Conservation (phyloP, 2,113 vertebrate species). For the Callopanchax toddi region DNA sequence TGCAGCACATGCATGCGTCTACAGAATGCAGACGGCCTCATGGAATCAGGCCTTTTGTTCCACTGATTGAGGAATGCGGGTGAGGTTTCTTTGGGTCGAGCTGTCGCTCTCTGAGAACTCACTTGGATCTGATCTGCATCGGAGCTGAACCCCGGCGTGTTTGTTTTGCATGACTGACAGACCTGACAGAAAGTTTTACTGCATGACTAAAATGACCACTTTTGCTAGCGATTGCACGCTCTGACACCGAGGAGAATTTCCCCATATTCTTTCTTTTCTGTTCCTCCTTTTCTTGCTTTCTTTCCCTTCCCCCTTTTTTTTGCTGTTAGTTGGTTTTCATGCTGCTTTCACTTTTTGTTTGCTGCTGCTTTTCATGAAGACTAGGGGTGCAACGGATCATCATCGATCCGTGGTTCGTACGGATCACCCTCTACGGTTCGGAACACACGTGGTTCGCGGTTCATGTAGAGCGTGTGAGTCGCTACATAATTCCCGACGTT, state of each 20-base stretch:
- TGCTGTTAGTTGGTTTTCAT: slow-evolving; percentile 19
- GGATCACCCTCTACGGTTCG: too few species aligned
- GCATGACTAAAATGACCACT: slow-evolving; percentile 57
- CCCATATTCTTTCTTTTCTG: not conserved
- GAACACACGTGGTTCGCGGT: too few species aligned
- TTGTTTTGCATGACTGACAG: slow-evolving; percentile 63
- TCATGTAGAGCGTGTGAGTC: too few species aligned
- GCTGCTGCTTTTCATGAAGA: slow-evolving; percentile 27
- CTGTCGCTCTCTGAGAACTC: slow-evolving; percentile 14
- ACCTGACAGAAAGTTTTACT: slow-evolving; percentile 35
- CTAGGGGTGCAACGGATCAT: too few species aligned
- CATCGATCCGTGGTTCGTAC: too few species aligned
- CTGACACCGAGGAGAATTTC: slow-evolving; percentile 13
- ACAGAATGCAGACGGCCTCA: slow-evolving; percentile 43
- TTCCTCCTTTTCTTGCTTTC: slow-evolving; percentile 10
- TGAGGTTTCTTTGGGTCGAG: slow-evolving; percentile 35
- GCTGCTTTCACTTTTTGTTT: slow-evolving; percentile 15
- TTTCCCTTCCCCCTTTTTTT: not conserved
- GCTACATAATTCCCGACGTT: too few species aligned
- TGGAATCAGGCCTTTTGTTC: slow-evolving; percentile 22
- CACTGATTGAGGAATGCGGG: slow-evolving; percentile 20
- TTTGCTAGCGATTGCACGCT: slow-evolving; percentile 39
- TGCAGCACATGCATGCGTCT: slow-evolving; percentile 61
- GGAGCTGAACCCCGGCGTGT: slow-evolving; percentile 33
- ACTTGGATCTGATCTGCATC: slow-evolving; percentile 19